Conservation (phyloP, 2,888 invertebrate genomes). For the Campoplex capitator region DNA sequence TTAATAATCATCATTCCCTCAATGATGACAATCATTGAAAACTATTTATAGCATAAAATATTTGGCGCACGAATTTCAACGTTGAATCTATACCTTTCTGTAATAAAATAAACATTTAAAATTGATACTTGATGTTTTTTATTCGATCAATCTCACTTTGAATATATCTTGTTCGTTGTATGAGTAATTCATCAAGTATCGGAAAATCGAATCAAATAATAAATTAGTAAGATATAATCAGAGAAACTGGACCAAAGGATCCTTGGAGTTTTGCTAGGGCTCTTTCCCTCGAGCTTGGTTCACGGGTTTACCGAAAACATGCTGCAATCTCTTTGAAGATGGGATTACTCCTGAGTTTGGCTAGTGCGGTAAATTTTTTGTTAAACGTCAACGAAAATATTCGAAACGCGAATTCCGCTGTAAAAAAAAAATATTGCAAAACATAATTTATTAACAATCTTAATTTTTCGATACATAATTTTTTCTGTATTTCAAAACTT, state of each 20-base stretch:
- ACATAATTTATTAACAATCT: neutral
- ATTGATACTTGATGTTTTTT: neutral
- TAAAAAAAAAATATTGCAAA: too few relatives aligned
- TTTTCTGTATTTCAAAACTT: too few relatives aligned
- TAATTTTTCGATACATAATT: neutral
- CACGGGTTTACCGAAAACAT: slow-evolving; percentile 30
- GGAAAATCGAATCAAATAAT: neutral
- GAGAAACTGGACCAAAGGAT: slow-evolving; percentile 51
- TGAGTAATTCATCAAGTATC: neutral
- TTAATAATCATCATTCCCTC: too few relatives aligned
- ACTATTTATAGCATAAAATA: neutral
- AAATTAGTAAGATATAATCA: slow-evolving; percentile 8
- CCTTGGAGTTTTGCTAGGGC: slow-evolving; percentile 61
- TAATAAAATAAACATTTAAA: neutral
- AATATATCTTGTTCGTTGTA: neutral
- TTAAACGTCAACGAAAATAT: neutral
- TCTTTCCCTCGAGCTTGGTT: slow-evolving; percentile 56
- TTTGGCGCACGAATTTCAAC: neutral
- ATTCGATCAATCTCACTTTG: neutral
- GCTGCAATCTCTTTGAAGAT: slow-evolving; percentile 58
- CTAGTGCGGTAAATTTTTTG: slow-evolving; percentile 51
- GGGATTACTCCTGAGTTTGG: slow-evolving; percentile 65
- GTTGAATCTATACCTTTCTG: neutral
- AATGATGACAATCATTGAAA: too few relatives aligned
- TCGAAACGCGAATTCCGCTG: neutral